A percentile compares a stretch with the other conserved stretches of the same genome.
These are phyloP conservation scores for Eremophila alpestris DNA, from an alignment of 2,797 vertebrate genomes.

Conservation along the genomic window DNA sequence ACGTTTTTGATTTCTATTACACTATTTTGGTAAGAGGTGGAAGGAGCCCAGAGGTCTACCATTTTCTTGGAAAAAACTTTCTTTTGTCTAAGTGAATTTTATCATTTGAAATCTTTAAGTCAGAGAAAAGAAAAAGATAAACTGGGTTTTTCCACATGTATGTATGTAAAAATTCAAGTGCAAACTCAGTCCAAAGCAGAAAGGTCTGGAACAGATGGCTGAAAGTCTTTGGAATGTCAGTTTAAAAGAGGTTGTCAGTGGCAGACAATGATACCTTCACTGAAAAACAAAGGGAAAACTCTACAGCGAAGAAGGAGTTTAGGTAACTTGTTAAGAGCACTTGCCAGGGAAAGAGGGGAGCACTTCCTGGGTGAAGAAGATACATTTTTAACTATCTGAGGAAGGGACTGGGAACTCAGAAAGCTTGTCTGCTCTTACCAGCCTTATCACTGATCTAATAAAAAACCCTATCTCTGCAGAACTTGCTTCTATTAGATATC, in stretches of 20 bases:
- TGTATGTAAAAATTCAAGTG: slow-evolving; percentile 10
- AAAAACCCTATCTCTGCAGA: not conserved
- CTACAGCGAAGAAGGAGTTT: not conserved
- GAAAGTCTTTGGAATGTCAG: not conserved
- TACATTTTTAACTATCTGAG: not conserved
- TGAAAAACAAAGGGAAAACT: not conserved
- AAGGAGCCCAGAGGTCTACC: not conserved
- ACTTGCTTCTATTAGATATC: not conserved
- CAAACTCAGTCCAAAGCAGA: not conserved
- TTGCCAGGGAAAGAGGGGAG: not conserved
- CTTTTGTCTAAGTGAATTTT: not conserved
- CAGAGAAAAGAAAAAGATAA: not conserved
- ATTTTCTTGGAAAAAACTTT: not conserved
- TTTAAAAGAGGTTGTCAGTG: slow-evolving; percentile 17
- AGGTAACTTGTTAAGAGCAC: not conserved
- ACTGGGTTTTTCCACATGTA: not conserved
- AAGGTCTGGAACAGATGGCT: slow-evolving; percentile 48
- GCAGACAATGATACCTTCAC: not conserved
- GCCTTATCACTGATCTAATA: not conserved
- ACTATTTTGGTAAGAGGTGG: not conserved
- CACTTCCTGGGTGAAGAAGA: not conserved
- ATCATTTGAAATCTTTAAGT: not conserved
- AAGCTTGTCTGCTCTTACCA: not conserved
- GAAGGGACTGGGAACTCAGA: not conserved
- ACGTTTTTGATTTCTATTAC: not conserved